Percentiles rank a stretch among this genome's conserved stretches.
These are phyloP conservation scores for Aphodius granarius DNA, from an alignment of 2,888 invertebrate species.

Conservation along the genomic window DNA sequence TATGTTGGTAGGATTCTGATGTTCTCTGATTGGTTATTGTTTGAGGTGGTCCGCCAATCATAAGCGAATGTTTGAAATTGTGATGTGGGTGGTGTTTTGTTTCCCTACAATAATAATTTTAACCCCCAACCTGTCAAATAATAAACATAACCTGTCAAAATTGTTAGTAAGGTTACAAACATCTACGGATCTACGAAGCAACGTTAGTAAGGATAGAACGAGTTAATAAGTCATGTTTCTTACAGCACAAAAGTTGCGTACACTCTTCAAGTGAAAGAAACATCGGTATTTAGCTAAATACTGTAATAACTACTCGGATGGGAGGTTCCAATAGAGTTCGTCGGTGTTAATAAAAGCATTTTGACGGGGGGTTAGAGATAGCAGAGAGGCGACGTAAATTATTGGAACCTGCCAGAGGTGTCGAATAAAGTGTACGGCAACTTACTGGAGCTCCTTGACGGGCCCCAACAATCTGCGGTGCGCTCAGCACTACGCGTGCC, in stretches of 20 bases:
- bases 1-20: background rate
- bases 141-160: background rate
- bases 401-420: background rate
- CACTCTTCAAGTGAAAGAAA: slow-evolving; percentile 7
- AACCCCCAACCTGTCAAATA: background rate
- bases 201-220: slow-evolving; percentile 4
- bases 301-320: background rate
- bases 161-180: background rate
- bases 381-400: background rate
- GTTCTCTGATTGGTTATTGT: background rate
- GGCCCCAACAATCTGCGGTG: slow-evolving; percentile 79
- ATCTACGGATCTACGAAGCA: background rate
- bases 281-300: background rate
- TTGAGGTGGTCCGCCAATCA: background rate
- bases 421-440: slow-evolving; percentile 42
- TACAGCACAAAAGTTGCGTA: slow-evolving; percentile 6
- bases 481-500: slow-evolving; percentile 81
- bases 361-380: background rate
- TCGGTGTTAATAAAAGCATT: background rate
- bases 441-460: slow-evolving; percentile 81
- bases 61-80: background rate
- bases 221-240: background rate
- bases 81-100: background rate
- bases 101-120: background rate
- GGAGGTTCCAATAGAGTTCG: background rate